Conservation (phyloP, 1,140 invertebrate species). For the Phenacoccus solenopsis region DNA sequence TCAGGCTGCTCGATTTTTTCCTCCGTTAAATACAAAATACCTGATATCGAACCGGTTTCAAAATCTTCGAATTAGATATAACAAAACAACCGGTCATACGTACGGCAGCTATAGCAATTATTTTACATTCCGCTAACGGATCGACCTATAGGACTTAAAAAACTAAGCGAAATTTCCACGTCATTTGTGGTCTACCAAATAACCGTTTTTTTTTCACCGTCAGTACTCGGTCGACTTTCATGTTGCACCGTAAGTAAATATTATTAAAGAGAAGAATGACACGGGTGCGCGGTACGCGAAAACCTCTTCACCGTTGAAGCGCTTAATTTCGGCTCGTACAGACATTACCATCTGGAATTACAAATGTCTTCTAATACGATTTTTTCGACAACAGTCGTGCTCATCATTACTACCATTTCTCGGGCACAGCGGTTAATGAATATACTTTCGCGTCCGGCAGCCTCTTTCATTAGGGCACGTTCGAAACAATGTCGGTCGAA, state of each 20-base stretch:
- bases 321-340: background rate
- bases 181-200: background rate
- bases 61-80: background rate
- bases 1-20: no score
- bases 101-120: background rate
- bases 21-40: background rate
- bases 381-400: background rate
- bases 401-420: background rate
- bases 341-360: background rate
- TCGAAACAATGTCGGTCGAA: background rate
- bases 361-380: background rate
- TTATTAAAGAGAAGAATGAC: background rate
- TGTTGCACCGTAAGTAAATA: background rate
- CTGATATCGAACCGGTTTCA: background rate
- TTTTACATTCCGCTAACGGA: background rate
- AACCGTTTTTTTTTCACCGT: background rate
- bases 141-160: background rate
- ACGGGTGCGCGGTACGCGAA: background rate
- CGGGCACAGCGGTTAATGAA: no score
- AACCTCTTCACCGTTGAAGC: background rate
- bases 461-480: background rate
- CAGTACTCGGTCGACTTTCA: background rate
- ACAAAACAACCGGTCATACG: constrained; percentile 1
- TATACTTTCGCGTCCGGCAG: no score
- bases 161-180: background rate